These are phyloP conservation scores for Metallyticus violacea DNA, from an alignment of 2,888 invertebrate genomes.

Conservation along the genomic window DNA sequence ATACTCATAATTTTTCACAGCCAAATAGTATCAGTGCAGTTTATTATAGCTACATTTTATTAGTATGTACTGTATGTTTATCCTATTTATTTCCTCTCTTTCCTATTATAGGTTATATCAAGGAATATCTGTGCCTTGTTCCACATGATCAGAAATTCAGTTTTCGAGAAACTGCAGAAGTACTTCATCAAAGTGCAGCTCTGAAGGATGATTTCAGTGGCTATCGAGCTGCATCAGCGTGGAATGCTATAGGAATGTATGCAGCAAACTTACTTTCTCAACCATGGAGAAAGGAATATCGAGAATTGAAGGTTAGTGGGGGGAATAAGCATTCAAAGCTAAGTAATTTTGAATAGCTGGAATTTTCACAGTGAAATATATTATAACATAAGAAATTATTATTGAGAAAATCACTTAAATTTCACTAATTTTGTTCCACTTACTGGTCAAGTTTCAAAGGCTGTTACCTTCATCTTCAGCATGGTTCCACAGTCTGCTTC, in stretches of 20 bases:
- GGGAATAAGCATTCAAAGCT: background rate
- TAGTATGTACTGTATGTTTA: too few relatives aligned
- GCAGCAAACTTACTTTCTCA: conserved; percentile 81
- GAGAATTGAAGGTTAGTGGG: conserved; percentile 64
- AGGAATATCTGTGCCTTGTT: conserved; percentile 72
- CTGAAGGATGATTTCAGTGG: conserved; percentile 74
- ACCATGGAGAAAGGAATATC: conserved; percentile 87
- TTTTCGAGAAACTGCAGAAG: conserved; percentile 69
- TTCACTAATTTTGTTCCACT: too few relatives aligned
- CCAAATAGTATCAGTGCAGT: too few relatives aligned
- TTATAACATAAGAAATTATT: background rate
- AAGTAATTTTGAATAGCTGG: too few relatives aligned
- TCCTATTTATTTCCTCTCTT: background rate
- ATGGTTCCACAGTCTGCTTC: too few relatives aligned
- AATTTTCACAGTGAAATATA: too few relatives aligned
- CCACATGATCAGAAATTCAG: conserved; percentile 78
- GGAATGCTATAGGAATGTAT: conserved; percentile 81
- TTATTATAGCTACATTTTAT: too few relatives aligned
- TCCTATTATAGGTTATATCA: conserved; percentile 63
- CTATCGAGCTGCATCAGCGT: conserved; percentile 76
- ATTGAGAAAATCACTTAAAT: background rate
- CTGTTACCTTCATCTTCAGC: too few relatives aligned
- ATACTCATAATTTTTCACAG: too few relatives aligned
- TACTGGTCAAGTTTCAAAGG: too few relatives aligned
- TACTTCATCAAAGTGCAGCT: conserved; percentile 69